Evolutionary conservation across 2,888 invertebrate species (phyloP), one percentile per base, ranked within the genome.

Genomic region (Andricus quercusramuli): DNA sequence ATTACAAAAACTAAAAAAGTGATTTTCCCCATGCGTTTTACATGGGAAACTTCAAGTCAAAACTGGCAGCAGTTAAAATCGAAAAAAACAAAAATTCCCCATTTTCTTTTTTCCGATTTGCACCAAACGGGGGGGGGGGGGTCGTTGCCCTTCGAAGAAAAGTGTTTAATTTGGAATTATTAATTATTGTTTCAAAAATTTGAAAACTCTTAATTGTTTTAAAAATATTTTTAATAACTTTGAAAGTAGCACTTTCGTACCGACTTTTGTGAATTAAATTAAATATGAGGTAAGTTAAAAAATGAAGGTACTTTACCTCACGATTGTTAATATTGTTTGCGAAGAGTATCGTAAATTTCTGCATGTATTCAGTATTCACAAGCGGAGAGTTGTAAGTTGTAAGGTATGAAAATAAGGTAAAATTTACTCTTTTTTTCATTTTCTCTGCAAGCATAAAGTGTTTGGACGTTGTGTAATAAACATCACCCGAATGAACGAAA

Each of bases 381-480:
- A 29, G 22, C 25, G 15, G 25, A 29, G 15, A 62, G 22, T 25
- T 62, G 15, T 74, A 56, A 17, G 56, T 44, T 47, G 29, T 29
- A 44, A 70, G 41, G 20, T 8, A 56, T 32, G 11, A 13, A 74
- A 56, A 56, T n/a, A 74, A 56, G 11, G 70, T 74, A 74, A 74
- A 29, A 13, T 32, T 51, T 51, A 70, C 20, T 29, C 56, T 51
- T 51, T 25, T 29, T 20, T 32, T 29, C 5, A 1, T 68, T 47
- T 68, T 68, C 20, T 25, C 20, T 22, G 17, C 47, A 32, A 29
- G 11, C 47, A 51, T 74, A n/a, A 56, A 74, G n/a, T 74, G 74
- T 74, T 70, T 74, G 56, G n/a, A 51, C 56, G n/a, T 56, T 56
- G 74, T 56, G 56, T 37, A 51, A 74, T 74, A 74, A 74, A 74